Evolutionary conservation across 2,888 invertebrate species (phyloP).

Genomic region (Serrognathus titanus): DNA sequence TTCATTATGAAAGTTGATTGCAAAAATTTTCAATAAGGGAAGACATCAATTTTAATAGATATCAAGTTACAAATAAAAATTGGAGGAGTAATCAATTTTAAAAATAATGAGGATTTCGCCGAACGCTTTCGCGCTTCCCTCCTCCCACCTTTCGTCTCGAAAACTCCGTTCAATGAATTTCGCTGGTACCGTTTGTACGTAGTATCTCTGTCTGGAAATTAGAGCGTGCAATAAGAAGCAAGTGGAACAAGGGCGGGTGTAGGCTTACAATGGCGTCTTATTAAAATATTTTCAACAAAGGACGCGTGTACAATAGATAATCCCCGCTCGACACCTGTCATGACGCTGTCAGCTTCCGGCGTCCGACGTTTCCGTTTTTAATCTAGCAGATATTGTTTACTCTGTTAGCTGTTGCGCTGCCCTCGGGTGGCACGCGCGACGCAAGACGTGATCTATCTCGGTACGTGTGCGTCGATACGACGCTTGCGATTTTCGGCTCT

Average conservation of each 20-base stretch:
- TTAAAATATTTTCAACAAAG: conserved; percentile 1
- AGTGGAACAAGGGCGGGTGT: background rate
- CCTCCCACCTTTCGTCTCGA: background rate
- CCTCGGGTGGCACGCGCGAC: conserved; percentile 33
- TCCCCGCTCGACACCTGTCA: conserved; percentile 39
- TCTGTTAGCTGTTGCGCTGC: conserved; percentile 38
- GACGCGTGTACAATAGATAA: conserved; percentile 20
- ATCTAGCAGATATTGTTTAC: conserved; percentile 46
- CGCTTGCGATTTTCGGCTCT: conserved; percentile 33
- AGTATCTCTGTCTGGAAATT: background rate
- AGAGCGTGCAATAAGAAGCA: conserved; percentile 1
- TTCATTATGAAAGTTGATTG: conserved; percentile 1
- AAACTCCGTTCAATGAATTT: background rate
- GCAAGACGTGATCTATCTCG: conserved; percentile 36
- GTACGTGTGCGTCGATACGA: conserved; percentile 36
- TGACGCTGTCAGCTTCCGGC: conserved; percentile 39
- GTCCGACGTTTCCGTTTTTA: conserved; percentile 45
- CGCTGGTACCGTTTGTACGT: background rate
- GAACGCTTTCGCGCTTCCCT: background rate
- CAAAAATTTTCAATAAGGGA: conserved; percentile 2
- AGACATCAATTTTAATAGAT: conserved; percentile 2
- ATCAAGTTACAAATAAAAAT: conserved; percentile 1
- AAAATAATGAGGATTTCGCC: conserved; percentile 1
- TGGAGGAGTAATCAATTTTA: conserved; percentile 1
- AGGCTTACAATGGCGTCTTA: conserved; percentile 2